Evolutionary conservation across 2,888 invertebrate species (phyloP).

Genomic region (Aproaerema taeniolella): DNA sequence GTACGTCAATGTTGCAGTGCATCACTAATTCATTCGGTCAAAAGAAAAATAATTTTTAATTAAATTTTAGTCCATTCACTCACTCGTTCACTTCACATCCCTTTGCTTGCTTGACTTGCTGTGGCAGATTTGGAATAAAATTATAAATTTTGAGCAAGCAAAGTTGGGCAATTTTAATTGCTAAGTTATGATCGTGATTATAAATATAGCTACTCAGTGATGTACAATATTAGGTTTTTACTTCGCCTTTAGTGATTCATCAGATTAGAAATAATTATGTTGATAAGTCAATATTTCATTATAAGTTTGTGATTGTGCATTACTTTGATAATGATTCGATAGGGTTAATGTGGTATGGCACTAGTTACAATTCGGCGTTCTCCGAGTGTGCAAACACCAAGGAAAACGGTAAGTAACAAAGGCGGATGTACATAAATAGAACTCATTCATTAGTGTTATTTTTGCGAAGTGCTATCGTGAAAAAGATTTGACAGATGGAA

Average conservation of each 20-base stretch:
- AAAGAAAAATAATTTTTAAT: no score
- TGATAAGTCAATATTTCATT: conserved; percentile 58
- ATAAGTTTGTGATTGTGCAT: conserved; percentile 67
- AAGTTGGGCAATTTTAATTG: conserved; percentile 22
- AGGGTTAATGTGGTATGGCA: conserved; percentile 72
- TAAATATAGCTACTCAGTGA: conserved; percentile 26
- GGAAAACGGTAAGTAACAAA: conserved; percentile 63
- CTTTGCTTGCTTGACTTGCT: conserved; percentile 9
- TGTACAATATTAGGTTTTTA: conserved; percentile 31
- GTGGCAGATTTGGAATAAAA: conserved; percentile 4
- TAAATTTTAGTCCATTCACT: background rate
- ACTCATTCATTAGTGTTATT: conserved; percentile 10
- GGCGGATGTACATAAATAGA: conserved; percentile 10
- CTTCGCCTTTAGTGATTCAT: conserved; percentile 45
- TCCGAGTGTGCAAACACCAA: conserved; percentile 72
- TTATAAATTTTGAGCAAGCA: conserved; percentile 9
- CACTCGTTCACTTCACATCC: conserved; percentile 4
- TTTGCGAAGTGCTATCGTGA: conserved; percentile 10
- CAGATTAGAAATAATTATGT: conserved; percentile 39
- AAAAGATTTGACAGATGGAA: conserved; percentile 23
- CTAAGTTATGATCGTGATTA: conserved; percentile 14
- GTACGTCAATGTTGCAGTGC: no score
- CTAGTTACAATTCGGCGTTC: conserved; percentile 74
- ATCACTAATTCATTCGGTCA: no score
- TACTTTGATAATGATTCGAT: conserved; percentile 63